Conservation (phyloP, 2,888 invertebrate genomes). For the Oeneis ivallda region DNA sequence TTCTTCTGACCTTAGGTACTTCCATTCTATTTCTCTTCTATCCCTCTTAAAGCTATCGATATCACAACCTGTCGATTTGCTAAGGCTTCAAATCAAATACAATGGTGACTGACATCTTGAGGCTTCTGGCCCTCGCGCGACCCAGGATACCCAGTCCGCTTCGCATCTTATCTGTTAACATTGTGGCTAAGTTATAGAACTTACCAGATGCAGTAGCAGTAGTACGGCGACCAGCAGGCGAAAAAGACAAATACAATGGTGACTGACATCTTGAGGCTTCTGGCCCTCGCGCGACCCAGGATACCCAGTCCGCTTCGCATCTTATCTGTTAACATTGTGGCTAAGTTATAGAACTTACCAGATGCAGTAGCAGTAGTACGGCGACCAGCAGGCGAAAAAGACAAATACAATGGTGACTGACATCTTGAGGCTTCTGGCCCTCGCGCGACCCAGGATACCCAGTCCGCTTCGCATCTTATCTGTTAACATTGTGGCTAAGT, state of each 20-base stretch:
- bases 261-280: conserved; percentile 97
- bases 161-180: neutral
- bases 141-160: too few relatives aligned
- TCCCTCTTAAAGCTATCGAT: too few relatives aligned
- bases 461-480: neutral
- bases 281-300: conserved; percentile 89
- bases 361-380: conserved; percentile 94
- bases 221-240: conserved; percentile 98
- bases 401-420: conserved; percentile 48
- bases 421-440: too few relatives aligned
- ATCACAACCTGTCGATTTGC: too few relatives aligned
- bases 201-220: conserved; percentile 93
- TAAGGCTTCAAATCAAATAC: too few relatives aligned
- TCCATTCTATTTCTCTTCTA: too few relatives aligned
- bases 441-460: too few relatives aligned
- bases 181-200: neutral
- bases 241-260: conserved; percentile 96
- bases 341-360: conserved; percentile 81
- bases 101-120: too few relatives aligned
- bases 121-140: too few relatives aligned
- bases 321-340: conserved; percentile 69
- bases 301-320: conserved; percentile 92
- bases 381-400: conserved; percentile 97
- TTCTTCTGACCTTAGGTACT: too few relatives aligned
- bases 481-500: neutral